Conservation (phyloP, 2,113 vertebrate species). For the Reinhardtius hippoglossoides region DNA sequence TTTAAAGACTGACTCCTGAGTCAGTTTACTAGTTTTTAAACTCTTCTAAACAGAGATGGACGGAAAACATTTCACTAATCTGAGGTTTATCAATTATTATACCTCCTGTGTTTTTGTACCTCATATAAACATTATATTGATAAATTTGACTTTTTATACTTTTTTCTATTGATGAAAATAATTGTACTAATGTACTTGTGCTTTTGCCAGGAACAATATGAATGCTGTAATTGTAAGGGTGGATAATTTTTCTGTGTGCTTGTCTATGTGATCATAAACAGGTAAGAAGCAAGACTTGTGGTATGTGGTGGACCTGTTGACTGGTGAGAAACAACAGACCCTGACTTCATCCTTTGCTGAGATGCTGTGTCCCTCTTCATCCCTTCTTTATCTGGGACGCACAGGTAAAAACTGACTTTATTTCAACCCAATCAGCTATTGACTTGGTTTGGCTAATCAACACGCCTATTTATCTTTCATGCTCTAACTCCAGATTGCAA, state of each 20-base stretch:
- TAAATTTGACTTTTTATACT: too few relatives aligned
- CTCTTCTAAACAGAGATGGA: too few relatives aligned
- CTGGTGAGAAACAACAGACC: slow-evolving; percentile 97
- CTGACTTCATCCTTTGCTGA: slow-evolving; percentile 95
- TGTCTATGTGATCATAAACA: slow-evolving; percentile 66
- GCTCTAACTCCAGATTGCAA: background rate
- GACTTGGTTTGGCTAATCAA: background rate
- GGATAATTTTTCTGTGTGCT: background rate
- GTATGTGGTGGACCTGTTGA: slow-evolving; percentile 96
- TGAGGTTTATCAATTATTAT: too few relatives aligned
- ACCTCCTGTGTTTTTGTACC: too few relatives aligned
- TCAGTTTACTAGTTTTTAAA: too few relatives aligned
- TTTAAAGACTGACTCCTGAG: too few relatives aligned
- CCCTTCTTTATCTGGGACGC: slow-evolving; percentile 95
- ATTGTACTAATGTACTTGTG: background rate
- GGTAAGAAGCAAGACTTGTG: slow-evolving; percentile 98
- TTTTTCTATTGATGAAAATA: too few relatives aligned
- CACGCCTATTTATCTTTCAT: slow-evolving; percentile 12
- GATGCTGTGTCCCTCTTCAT: slow-evolving; percentile 93
- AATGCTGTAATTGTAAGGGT: background rate
- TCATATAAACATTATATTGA: too few relatives aligned
- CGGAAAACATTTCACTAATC: too few relatives aligned
- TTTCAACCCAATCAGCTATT: slow-evolving; percentile 1
- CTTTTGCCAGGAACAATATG: background rate
- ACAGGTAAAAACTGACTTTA: slow-evolving; percentile 84